Conservation (phyloP, 1,140 invertebrate genomes). For the Saccostrea echinata region DNA sequence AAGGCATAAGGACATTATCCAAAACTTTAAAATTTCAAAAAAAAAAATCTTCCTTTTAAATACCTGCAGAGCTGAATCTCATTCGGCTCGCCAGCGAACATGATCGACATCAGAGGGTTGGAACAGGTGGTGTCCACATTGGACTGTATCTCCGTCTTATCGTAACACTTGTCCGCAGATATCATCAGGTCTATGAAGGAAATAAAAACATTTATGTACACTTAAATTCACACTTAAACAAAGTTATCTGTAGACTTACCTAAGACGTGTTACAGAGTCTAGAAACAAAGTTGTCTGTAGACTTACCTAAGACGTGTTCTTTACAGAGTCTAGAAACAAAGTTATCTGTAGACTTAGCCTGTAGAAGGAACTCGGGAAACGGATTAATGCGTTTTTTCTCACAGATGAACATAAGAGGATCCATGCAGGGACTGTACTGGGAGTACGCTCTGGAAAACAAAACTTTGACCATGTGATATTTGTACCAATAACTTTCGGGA, state of each 20-base stretch:
- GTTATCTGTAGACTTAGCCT: not conserved
- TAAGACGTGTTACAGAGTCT: not conserved
- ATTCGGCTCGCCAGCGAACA: not conserved
- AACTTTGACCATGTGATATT: not conserved
- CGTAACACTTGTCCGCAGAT: not conserved
- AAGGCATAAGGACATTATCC: too few species aligned
- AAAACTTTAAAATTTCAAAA: too few species aligned
- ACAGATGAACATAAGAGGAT: not conserved
- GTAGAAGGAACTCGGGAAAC: not conserved
- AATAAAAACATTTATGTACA: too few species aligned
- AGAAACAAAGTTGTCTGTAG: not conserved
- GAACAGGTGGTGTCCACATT: not conserved
- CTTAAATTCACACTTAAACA: too few species aligned
- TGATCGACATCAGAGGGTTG: not conserved
- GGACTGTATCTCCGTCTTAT: not conserved
- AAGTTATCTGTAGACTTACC: not conserved
- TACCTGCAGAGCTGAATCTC: not conserved
- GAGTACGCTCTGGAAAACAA: not conserved
- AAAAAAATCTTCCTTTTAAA: too few species aligned
- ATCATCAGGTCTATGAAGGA: not conserved
- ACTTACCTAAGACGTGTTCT: not conserved
- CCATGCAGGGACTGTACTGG: not conserved
- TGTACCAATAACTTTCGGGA: too few species aligned
- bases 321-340: not conserved
- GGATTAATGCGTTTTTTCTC: not conserved